Percentiles rank a stretch among this genome's conserved stretches.
phyloP scores from a whole-genome alignment of 2,888 invertebrate species.

The Aleiodes testaceus region DNA sequence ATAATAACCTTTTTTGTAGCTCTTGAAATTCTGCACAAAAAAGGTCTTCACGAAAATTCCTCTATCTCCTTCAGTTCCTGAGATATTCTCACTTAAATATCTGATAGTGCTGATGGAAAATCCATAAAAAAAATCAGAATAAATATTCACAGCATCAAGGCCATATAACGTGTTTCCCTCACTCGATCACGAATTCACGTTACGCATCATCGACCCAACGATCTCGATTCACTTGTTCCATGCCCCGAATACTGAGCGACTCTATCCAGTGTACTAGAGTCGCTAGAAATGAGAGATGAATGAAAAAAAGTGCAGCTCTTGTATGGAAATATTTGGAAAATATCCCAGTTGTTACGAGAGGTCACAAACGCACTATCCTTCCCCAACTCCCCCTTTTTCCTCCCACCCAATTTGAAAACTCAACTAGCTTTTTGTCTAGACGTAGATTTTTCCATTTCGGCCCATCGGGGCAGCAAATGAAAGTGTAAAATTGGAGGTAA shows the following conservation, averaged over 20 bases:
- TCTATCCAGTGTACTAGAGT: not conserved
- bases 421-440: constrained; percentile 15
- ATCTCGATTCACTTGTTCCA: constrained; percentile 25
- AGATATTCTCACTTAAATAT: too few relatives aligned
- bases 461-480: constrained; percentile 48
- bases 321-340: constrained; percentile 21
- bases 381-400: not conserved
- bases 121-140: not conserved
- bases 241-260: constrained; percentile 7
- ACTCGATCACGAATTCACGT: constrained; percentile 29
- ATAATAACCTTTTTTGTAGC: too few relatives aligned
- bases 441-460: constrained; percentile 48
- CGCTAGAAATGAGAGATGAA: not conserved
- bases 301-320: not conserved
- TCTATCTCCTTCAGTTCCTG: too few relatives aligned
- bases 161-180: not conserved
- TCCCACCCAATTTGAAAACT: constrained; percentile 3
- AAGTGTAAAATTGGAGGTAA: constrained; percentile 46
- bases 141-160: not conserved
- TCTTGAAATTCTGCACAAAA: too few relatives aligned
- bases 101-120: too few relatives aligned
- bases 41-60: too few relatives aligned
- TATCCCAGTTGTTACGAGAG: constrained; percentile 15
- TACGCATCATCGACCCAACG: constrained; percentile 26
- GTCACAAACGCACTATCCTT: constrained; percentile 5